Conservation (phyloP, 2,888 invertebrate species). For the Noctua comes region DNA sequence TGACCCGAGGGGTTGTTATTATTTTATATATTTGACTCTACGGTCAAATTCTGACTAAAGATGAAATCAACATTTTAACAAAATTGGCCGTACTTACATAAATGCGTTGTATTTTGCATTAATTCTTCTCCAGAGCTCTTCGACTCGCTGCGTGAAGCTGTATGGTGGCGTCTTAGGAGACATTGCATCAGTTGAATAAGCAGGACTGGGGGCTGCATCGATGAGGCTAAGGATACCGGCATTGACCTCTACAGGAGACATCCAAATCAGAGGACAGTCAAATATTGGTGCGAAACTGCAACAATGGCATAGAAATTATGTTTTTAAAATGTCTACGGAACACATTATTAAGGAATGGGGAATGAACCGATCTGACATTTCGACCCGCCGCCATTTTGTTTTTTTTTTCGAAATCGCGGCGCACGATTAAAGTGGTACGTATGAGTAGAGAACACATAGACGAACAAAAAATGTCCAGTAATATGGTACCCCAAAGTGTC, state of each 20-base stretch:
- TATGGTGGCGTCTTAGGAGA: slow-evolving; percentile 67
- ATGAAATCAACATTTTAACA: too few relatives aligned
- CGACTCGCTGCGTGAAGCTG: slow-evolving; percentile 66
- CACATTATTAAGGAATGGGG: background rate
- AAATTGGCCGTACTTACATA: slow-evolving; percentile 51
- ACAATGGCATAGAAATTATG: slow-evolving; percentile 19
- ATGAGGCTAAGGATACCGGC: slow-evolving; percentile 71
- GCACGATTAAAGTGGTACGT: too few relatives aligned
- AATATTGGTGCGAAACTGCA: slow-evolving; percentile 77
- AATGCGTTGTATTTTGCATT: slow-evolving; percentile 12
- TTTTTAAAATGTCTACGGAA: background rate
- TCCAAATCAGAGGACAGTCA: slow-evolving; percentile 79
- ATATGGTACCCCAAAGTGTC: too few relatives aligned
- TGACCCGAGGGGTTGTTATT: too few relatives aligned
- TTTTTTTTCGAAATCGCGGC: too few relatives aligned
- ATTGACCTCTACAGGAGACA: slow-evolving; percentile 76
- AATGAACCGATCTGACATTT: too few relatives aligned
- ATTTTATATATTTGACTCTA: background rate
- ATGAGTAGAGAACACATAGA: too few relatives aligned
- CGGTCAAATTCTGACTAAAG: background rate
- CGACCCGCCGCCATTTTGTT: too few relatives aligned
- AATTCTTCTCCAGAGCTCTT: slow-evolving; percentile 64
- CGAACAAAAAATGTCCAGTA: too few relatives aligned
- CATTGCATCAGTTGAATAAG: slow-evolving; percentile 66
- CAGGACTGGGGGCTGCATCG: slow-evolving; percentile 74